Conservation (phyloP, 2,113 vertebrate species). For the Cochlearius cochlearius region DNA sequence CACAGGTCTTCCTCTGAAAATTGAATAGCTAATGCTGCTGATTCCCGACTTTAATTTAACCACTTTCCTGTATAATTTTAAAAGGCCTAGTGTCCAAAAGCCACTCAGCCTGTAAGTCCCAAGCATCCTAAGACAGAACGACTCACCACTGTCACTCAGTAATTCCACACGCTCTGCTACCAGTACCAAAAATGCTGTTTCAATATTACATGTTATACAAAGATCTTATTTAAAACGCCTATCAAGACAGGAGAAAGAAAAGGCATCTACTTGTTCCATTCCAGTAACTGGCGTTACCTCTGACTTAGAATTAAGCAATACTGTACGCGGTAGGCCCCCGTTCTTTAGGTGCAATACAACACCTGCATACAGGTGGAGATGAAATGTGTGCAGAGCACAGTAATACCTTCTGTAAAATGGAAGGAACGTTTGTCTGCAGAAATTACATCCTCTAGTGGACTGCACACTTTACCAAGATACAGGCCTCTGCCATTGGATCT, state of each 20-base stretch:
- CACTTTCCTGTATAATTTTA: not conserved
- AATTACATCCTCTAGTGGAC: not conserved
- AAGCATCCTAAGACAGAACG: not conserved
- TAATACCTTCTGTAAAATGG: not conserved
- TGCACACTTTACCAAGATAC: not conserved
- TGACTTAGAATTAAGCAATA: not conserved
- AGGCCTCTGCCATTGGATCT: not conserved
- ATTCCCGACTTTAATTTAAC: not conserved
- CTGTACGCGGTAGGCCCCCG: fast-evolving
- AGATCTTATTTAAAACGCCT: not conserved
- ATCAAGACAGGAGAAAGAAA: not conserved
- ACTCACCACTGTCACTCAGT: not conserved
- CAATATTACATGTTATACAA: not conserved
- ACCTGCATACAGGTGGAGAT: not conserved
- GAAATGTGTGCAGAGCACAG: not conserved
- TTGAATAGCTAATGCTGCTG: not conserved
- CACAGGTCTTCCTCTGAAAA: not conserved
- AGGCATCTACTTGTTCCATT: not conserved
- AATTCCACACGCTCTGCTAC: not conserved
- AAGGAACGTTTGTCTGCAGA: not conserved
- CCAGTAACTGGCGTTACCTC: not conserved
- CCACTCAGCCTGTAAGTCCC: not conserved
- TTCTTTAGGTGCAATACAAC: not conserved
- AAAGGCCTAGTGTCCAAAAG: not conserved
- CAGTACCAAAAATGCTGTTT: not conserved